A percentile compares a stretch with the other conserved stretches of the same genome.
Conservation (phyloP, 2,113 vertebrate genomes). For the Erythrolamprus reginae region DNA sequence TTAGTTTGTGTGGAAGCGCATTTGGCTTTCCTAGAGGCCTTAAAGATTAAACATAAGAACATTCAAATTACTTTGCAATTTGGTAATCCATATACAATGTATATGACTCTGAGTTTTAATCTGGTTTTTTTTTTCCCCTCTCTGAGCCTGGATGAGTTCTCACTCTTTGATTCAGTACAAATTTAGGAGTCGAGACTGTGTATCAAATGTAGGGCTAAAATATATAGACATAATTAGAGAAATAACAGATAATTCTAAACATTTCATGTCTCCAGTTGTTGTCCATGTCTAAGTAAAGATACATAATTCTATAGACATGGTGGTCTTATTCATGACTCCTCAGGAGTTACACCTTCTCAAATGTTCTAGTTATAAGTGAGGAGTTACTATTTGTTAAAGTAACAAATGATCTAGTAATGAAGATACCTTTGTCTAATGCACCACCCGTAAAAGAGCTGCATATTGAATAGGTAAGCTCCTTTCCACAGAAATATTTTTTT, state of each 20-base stretch:
- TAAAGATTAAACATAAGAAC: neutral
- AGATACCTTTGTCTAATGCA: neutral
- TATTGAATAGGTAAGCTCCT: neutral
- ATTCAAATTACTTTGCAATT: neutral
- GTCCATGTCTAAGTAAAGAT: neutral
- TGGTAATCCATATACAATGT: neutral
- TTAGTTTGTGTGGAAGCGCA: neutral
- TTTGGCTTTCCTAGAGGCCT: neutral
- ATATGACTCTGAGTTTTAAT: neutral
- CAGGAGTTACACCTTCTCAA: neutral
- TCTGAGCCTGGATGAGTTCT: neutral
- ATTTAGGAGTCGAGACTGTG: neutral
- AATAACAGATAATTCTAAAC: neutral
- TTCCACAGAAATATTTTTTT: neutral
- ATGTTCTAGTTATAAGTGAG: neutral
- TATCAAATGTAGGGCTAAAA: neutral
- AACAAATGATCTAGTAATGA: neutral
- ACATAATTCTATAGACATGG: neutral
- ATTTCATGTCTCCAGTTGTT: neutral
- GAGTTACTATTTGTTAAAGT: neutral
- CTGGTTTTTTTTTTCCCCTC: neutral
- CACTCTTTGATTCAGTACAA: neutral
- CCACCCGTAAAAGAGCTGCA: neutral
- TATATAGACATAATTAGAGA: neutral
- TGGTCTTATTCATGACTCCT: neutral